These are phyloP conservation scores for Cyclina sinensis DNA, from an alignment of 1,140 invertebrate genomes.

Conservation along the genomic window DNA sequence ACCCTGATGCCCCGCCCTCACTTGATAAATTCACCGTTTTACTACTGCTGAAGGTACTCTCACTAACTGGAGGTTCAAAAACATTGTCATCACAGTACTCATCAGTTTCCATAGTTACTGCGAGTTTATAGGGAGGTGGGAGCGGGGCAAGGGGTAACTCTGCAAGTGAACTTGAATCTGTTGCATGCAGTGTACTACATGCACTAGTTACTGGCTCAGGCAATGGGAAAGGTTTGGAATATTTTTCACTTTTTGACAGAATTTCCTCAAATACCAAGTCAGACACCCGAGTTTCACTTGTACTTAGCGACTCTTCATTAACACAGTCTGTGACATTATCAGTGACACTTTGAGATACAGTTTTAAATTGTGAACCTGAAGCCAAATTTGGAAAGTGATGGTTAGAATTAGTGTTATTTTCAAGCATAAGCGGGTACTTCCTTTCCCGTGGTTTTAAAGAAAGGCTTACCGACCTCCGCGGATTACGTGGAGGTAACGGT, in stretches of 20 bases:
- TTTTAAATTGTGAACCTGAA: background rate
- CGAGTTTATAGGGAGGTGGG: conserved; percentile 49
- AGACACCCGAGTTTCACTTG: conserved; percentile 5
- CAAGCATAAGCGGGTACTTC: conserved; percentile 92
- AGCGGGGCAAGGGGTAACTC: conserved; percentile 71
- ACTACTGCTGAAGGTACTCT: background rate
- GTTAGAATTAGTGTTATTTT: conserved; percentile 48
- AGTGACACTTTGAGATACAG: conserved; percentile 60
- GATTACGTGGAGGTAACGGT: conserved; percentile 94
- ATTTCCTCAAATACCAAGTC: conserved; percentile 45
- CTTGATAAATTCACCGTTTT: conserved; percentile 61
- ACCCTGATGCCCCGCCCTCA: conserved; percentile 66
- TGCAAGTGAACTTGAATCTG: conserved; percentile 32
- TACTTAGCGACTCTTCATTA: background rate
- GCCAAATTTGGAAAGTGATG: background rate
- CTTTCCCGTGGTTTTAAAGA: conserved; percentile 91
- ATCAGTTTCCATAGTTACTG: conserved; percentile 38
- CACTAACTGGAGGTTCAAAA: conserved; percentile 49
- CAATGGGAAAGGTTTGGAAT: conserved; percentile 55
- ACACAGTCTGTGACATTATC: background rate
- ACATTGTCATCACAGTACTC: conserved; percentile 70
- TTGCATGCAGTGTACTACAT: conserved; percentile 39
- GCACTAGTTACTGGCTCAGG: conserved; percentile 9
- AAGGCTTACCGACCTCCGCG: conserved; percentile 89
- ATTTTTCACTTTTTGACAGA: conserved; percentile 39